These are phyloP conservation scores for Perca fluviatilis DNA, from an alignment of 2,113 vertebrate genomes.

Conservation along the genomic window DNA sequence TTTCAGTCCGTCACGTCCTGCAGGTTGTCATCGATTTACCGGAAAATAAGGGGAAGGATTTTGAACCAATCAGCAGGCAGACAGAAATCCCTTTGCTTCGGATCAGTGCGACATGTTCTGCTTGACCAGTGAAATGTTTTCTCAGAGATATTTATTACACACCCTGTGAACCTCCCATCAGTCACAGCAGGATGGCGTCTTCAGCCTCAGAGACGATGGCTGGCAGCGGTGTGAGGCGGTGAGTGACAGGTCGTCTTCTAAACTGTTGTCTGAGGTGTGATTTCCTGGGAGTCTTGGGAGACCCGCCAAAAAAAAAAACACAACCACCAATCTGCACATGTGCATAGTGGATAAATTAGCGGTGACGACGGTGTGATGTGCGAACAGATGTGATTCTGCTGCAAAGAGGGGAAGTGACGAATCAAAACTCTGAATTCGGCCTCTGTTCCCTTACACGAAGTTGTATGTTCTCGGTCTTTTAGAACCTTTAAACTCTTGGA, in stretches of 20 bases:
- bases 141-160: conserved; percentile 38
- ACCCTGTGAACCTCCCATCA: conserved; percentile 58
- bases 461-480: neutral
- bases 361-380: conserved; percentile 26
- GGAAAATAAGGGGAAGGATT: conserved; percentile 40
- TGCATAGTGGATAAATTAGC: conserved; percentile 47
- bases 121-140: conserved; percentile 50
- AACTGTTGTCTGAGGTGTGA: neutral
- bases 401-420: neutral
- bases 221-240: neutral
- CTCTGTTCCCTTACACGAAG: too few species aligned
- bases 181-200: conserved; percentile 44
- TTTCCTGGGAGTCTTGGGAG: neutral
- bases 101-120: conserved; percentile 47
- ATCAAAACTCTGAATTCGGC: too few species aligned
- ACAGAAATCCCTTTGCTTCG: conserved; percentile 47
- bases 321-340: neutral
- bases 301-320: neutral
- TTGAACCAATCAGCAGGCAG: conserved; percentile 36
- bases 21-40: conserved; percentile 39
- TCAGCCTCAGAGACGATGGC: conserved; percentile 28
- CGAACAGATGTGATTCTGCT: conserved; percentile 51
- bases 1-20: conserved; percentile 32
- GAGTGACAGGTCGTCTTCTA: conserved; percentile 3
- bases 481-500: neutral